A percentile compares a stretch with the other conserved stretches of the same genome.
Evolutionary conservation across 2,797 vertebrate species (phyloP).

Genomic region (Ispidina picta): DNA sequence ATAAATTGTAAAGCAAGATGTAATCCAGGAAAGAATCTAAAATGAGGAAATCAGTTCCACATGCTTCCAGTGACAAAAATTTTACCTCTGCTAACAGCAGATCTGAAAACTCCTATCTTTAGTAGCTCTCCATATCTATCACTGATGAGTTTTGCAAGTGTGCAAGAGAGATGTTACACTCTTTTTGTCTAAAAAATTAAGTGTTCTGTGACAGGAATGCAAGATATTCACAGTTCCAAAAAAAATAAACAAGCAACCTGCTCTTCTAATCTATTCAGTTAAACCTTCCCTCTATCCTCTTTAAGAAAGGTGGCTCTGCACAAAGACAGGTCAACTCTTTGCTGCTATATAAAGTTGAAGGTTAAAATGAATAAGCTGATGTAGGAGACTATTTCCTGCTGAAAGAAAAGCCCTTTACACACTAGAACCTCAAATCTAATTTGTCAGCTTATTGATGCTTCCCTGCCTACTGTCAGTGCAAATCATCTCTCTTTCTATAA

Average conservation of each 20-base stretch:
- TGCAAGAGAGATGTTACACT: not conserved
- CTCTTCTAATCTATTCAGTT: not conserved
- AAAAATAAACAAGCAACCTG: not conserved
- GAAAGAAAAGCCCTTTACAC: slow-evolving; percentile 62
- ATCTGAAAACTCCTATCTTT: not conserved
- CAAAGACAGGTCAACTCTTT: slow-evolving; percentile 9
- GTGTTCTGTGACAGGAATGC: not conserved
- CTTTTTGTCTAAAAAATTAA: too few species aligned
- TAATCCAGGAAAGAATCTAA: not conserved
- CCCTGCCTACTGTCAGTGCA: not conserved
- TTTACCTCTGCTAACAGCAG: not conserved
- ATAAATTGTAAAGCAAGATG: not conserved
- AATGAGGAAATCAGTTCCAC: not conserved
- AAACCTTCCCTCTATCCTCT: slow-evolving; percentile 19
- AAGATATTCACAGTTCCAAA: not conserved
- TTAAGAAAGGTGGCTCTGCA: slow-evolving; percentile 16
- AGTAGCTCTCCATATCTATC: not conserved
- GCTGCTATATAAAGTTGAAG: slow-evolving; percentile 62
- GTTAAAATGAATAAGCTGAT: slow-evolving; percentile 52
- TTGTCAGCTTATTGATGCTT: slow-evolving; percentile 23
- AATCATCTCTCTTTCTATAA: not conserved
- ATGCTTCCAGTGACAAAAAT: not conserved
- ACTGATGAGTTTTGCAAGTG: accelerated
- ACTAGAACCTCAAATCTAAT: slow-evolving; percentile 37
- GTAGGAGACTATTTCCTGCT: slow-evolving; percentile 55